Evolutionary conservation across 1,140 invertebrate species (phyloP).

Genomic region (Whitmania pigra): DNA sequence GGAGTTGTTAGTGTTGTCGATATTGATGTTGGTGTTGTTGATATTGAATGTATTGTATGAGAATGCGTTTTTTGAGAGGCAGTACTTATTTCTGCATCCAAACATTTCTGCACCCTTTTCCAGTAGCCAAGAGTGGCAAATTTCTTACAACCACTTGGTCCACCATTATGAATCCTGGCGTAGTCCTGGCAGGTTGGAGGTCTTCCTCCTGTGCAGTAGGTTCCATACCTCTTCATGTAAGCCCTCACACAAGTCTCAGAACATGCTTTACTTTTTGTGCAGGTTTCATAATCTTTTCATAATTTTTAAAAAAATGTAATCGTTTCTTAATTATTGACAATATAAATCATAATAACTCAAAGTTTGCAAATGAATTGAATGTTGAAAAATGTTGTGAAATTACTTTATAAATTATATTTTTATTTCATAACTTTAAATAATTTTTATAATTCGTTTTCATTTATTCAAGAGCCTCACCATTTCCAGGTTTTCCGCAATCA

Average conservation of each 20-base stretch:
- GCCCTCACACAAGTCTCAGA: slow-evolving; percentile 32
- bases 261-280: slow-evolving; percentile 32
- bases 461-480: slow-evolving; percentile 19
- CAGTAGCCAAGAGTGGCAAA: slow-evolving; percentile 35
- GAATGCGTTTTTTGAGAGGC: too few relatives aligned
- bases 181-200: slow-evolving; percentile 31
- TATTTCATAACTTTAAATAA: too few relatives aligned
- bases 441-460: neutral
- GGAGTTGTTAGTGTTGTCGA: too few relatives aligned
- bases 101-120: slow-evolving; percentile 27
- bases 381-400: too few relatives aligned
- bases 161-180: slow-evolving; percentile 42
- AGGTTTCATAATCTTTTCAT: slow-evolving; percentile 30
- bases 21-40: too few relatives aligned
- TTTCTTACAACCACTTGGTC: slow-evolving; percentile 38
- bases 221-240: slow-evolving; percentile 31
- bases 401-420: too few relatives aligned
- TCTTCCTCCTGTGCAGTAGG: slow-evolving; percentile 26
- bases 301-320: slow-evolving; percentile 10
- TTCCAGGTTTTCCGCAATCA: slow-evolving; percentile 29
- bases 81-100: too few relatives aligned
- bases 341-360: too few relatives aligned
- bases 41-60: too few relatives aligned
- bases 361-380: too few relatives aligned
- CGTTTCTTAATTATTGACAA: neutral